Evolutionary conservation across 1,140 invertebrate genomes (phyloP).

Genomic region (Caenorhabditis brenneri): DNA sequence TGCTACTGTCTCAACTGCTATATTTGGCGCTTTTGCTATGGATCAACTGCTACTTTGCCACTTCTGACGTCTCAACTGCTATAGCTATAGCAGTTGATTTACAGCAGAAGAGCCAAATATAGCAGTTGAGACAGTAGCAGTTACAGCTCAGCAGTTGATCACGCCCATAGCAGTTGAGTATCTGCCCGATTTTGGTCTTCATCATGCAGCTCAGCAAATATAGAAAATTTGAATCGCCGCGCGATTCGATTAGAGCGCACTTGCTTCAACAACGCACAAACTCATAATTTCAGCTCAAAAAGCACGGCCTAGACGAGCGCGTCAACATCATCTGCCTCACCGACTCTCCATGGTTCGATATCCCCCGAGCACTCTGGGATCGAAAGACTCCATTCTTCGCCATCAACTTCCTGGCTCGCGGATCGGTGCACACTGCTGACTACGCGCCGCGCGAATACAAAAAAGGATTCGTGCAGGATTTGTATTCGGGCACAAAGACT

Average conservation of each 20-base stretch:
- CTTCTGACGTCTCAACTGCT: too few species aligned
- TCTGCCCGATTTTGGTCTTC: too few species aligned
- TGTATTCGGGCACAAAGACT: conserved; percentile 3
- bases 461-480: background rate
- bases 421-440: background rate
- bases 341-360: conserved; percentile 12
- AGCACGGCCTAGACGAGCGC: background rate
- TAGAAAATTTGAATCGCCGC: background rate
- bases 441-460: background rate
- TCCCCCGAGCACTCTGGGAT: background rate
- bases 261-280: too few species aligned
- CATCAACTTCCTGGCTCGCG: background rate
- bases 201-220: background rate
- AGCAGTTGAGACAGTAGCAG: too few species aligned
- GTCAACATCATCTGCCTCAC: conserved; percentile 29
- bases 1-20: too few species aligned
- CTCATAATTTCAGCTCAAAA: conserved; percentile 44
- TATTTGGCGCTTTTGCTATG: too few species aligned
- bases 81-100: too few species aligned
- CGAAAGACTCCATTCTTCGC: background rate
- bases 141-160: too few species aligned
- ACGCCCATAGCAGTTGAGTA: too few species aligned
- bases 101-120: too few species aligned
- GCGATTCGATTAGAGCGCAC: background rate
- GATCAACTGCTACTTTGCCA: too few species aligned